A percentile compares a stretch with the other conserved stretches of the same genome.
These are phyloP conservation scores for Aphaenogaster ashmeadi DNA, from an alignment of 1,140 invertebrate genomes.

Conservation along the genomic window DNA sequence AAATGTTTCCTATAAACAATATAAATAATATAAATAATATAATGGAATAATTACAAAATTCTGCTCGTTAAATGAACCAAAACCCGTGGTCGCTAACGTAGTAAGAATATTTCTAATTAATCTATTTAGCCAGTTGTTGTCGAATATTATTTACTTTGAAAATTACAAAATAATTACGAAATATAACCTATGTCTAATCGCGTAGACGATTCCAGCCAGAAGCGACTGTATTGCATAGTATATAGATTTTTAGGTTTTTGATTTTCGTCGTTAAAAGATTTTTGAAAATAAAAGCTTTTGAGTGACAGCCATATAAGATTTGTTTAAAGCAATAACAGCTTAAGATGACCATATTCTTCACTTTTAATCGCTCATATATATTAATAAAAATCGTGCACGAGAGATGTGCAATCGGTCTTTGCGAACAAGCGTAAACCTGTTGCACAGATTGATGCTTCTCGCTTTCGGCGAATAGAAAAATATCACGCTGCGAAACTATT, in stretches of 20 bases:
- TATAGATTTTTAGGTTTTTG: not conserved
- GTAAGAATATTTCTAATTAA: no score
- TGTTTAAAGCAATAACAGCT: not conserved
- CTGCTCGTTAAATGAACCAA: no score
- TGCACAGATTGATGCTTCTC: constrained; percentile 20
- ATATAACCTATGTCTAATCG: not conserved
- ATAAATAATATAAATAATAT: constrained; percentile 15
- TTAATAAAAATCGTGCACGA: not conserved
- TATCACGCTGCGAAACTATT: constrained; percentile 3
- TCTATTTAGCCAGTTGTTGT: no score
- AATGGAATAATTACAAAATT: no score
- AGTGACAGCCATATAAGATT: not conserved
- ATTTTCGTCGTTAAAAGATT: not conserved
- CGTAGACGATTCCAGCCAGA: not conserved
- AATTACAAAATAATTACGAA: not conserved
- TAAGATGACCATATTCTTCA: not conserved
- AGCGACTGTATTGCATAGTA: not conserved
- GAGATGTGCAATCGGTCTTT: not conserved
- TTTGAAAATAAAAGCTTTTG: not conserved
- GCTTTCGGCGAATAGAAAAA: constrained; percentile 27
- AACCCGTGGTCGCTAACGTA: no score
- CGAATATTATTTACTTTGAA: no score
- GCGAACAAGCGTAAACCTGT: constrained; percentile 19
- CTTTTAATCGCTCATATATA: not conserved
- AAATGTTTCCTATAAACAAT: not conserved